Base-by-base conservation (phyloP, 1,140 invertebrate genomes). In the Orius laevigatus region DNA sequence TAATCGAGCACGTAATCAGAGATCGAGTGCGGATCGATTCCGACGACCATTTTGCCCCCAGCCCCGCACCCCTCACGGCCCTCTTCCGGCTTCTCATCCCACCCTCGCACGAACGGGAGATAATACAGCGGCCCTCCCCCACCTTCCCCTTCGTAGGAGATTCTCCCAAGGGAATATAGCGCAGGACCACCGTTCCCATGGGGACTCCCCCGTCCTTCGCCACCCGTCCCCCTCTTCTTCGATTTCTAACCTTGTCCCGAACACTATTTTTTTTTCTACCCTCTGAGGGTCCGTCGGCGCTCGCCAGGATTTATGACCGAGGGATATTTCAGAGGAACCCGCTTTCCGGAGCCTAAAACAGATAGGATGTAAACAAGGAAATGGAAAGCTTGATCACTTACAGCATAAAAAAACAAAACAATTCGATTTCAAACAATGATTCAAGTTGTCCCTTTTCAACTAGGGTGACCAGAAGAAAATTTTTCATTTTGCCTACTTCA, bases 161-260 rank as follows among this genome's bases (percentile, higher is more conserved):
- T 31, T 45, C 43, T 45, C 43, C 43, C 43, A 45, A 45, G 43
- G 32, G 43, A 45, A 45, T 45, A 45, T 45, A 45, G 43, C 43
- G 43, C 43, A 45, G 43, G 43, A 45, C 43, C 43, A 31, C 43
- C 43, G 43, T 45, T 45, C 43, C 43, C 43, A 45, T 45, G 43
- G 43, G 43, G 43, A 45, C 43, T 31, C 25, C 19, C 25, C 43
- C 43, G 19, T 31, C 43, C 25, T 31, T 10, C 19, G 11, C 43
- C 11, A 12, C 43, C 43, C 43, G 36, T 38, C n/a, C 36, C 36
- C 36, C 36, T 38, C 15, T 45, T 31, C 19, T 45, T 45, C 43
- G 43, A 45, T 45, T 45, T 45, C 43, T 45, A 45, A 45, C 43
- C 43, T 45, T 45, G 43, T 45, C 43, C 43, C 43, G 43, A 45